Percentiles rank a stretch among this genome's conserved stretches.
phyloP scores from a whole-genome alignment of 2,797 vertebrate genomes.

The Diceros bicornis region DNA sequence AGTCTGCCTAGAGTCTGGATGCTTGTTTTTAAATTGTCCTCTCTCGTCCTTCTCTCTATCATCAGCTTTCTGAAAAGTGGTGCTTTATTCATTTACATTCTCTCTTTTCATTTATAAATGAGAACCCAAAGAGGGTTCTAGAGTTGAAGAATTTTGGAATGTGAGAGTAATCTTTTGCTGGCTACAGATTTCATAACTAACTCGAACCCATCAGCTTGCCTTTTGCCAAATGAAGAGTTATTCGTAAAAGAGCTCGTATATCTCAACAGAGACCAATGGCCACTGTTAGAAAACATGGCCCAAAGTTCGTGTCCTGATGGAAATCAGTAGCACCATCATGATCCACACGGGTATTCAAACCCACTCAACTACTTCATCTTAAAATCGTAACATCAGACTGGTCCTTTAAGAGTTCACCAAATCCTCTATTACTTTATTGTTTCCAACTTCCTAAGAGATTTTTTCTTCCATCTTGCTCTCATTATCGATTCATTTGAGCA shows the following conservation, averaged over 20 bases:
- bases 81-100: neutral
- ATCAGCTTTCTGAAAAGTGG: neutral
- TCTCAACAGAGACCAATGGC: neutral
- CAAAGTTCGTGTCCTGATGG: neutral
- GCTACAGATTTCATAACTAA: neutral
- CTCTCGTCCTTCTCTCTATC: neutral
- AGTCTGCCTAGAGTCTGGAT: neutral
- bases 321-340: neutral
- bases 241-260: neutral
- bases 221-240: neutral
- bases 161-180: constrained; percentile 4
- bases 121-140: neutral
- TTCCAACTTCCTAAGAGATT: neutral
- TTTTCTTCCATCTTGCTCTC: neutral
- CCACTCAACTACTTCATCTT: neutral
- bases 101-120: neutral
- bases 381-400: neutral
- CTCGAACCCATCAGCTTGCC: neutral
- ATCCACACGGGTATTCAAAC: neutral
- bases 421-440: neutral
- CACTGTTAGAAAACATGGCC: neutral
- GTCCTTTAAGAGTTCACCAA: neutral
- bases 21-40: neutral
- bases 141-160: constrained; percentile 51
- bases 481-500: neutral